Percentiles rank a stretch among this genome's conserved stretches.
phyloP scores from a whole-genome alignment of 2,797 vertebrate genomes.

The Chromis chromis region DNA sequence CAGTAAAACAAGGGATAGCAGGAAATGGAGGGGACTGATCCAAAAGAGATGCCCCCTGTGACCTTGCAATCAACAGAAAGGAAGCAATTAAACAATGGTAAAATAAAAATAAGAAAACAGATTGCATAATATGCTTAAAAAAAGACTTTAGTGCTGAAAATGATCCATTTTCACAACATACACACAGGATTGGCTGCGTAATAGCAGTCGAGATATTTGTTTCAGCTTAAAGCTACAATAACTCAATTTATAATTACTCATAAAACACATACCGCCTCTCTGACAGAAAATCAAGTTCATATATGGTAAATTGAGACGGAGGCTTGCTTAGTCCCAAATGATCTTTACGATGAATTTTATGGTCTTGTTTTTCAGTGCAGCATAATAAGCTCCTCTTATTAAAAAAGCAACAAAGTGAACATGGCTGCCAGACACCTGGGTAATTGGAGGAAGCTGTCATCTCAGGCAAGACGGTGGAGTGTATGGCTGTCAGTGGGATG shows the following conservation, averaged over 20 bases:
- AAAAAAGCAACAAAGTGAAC: constrained; percentile 49
- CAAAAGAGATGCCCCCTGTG: constrained; percentile 47
- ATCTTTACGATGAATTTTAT: constrained; percentile 40
- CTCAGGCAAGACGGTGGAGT: constrained; percentile 18
- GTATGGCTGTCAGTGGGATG: constrained; percentile 47
- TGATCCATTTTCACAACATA: background rate
- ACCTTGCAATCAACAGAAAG: constrained; percentile 50
- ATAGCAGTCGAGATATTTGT: constrained; percentile 11
- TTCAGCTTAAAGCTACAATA: constrained; percentile 32
- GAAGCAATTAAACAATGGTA: constrained; percentile 21
- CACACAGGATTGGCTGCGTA: background rate
- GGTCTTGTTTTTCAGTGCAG: constrained; percentile 27
- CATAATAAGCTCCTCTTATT: constrained; percentile 49
- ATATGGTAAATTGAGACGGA: constrained; percentile 47
- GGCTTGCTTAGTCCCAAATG: constrained; percentile 31
- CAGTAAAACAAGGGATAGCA: constrained; percentile 59
- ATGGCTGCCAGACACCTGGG: constrained; percentile 54
- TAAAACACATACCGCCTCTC: constrained; percentile 24
- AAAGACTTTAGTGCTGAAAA: background rate
- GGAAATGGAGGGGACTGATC: constrained; percentile 57
- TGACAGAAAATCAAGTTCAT: constrained; percentile 31
- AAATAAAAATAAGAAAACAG: background rate
- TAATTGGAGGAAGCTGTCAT: constrained; percentile 65
- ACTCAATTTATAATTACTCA: constrained; percentile 28
- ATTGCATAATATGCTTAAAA: background rate